Percentiles rank a stretch among this genome's conserved stretches.
phyloP scores from a whole-genome alignment of 53 echinoderm and acorn worm species.

The Patiria pectinifera region DNA sequence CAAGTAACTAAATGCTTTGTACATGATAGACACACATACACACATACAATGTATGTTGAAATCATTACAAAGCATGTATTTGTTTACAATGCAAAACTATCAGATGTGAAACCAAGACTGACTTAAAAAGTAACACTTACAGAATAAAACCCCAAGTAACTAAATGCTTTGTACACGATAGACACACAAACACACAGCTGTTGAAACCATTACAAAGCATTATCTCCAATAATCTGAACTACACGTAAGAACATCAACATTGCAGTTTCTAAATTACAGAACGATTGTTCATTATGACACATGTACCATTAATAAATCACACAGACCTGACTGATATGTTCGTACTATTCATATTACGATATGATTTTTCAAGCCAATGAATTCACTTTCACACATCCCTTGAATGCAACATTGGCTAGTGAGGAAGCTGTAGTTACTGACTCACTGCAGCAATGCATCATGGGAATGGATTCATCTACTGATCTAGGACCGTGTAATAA shows the following conservation, averaged over 20 bases:
- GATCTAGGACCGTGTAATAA: constrained; percentile 10
- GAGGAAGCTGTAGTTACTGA: neutral
- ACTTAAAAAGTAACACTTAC: neutral
- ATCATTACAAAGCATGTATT: too few species aligned
- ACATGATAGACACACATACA: neutral
- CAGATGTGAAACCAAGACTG: neutral
- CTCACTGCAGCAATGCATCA: neutral
- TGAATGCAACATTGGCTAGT: neutral
- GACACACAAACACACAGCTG: neutral
- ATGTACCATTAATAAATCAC: too few species aligned
- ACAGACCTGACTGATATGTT: neutral
- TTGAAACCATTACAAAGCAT: too few species aligned
- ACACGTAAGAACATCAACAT: too few species aligned
- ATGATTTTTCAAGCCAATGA: neutral
- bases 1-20: neutral
- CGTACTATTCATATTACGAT: neutral
- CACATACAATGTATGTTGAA: too few species aligned
- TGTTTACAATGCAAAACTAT: neutral
- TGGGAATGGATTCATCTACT: neutral
- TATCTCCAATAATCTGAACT: too few species aligned
- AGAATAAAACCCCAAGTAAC: too few species aligned
- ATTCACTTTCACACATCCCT: neutral
- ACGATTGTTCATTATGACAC: too few species aligned
- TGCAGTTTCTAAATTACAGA: too few species aligned
- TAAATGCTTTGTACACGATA: neutral